A percentile compares a stretch with the other conserved stretches of the same genome.
Conservation (phyloP, 1,140 invertebrate genomes). For the Sweltsa coloradensis region DNA sequence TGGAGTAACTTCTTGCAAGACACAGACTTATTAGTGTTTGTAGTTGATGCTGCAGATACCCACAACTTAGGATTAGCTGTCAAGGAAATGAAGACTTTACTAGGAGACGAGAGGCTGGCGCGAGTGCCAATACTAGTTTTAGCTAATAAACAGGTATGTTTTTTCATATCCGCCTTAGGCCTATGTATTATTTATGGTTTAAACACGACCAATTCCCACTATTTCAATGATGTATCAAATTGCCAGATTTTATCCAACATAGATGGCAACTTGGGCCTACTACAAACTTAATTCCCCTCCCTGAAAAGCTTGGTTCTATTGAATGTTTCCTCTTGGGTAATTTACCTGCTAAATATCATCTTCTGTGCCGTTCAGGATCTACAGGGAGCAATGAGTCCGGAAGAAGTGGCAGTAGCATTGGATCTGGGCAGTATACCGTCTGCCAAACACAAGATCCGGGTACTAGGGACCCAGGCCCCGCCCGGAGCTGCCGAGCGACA, state of each 20-base stretch:
- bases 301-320: no score
- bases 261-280: no score
- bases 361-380: slow-evolving; percentile 24
- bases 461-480: slow-evolving; percentile 24
- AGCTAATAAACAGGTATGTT: slow-evolving; percentile 33
- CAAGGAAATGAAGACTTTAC: slow-evolving; percentile 28
- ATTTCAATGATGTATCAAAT: background rate
- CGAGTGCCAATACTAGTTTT: slow-evolving; percentile 30
- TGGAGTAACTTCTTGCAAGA: slow-evolving; percentile 37
- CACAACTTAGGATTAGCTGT: slow-evolving; percentile 26
- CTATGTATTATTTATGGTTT: no score
- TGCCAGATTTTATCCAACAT: no score
- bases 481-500: slow-evolving; percentile 11
- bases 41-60: slow-evolving; percentile 32
- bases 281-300: no score
- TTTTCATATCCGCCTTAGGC: no score
- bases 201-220: background rate
- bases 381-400: slow-evolving; percentile 23
- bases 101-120: slow-evolving; percentile 29
- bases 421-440: slow-evolving; percentile 28
- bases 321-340: no score
- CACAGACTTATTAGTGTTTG: slow-evolving; percentile 34
- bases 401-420: slow-evolving; percentile 29
- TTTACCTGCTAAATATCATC: no score
- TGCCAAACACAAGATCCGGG: slow-evolving; percentile 28